phyloP scores from a whole-genome alignment of 2,888 invertebrate genomes.

The Trisateles emortualis region DNA sequence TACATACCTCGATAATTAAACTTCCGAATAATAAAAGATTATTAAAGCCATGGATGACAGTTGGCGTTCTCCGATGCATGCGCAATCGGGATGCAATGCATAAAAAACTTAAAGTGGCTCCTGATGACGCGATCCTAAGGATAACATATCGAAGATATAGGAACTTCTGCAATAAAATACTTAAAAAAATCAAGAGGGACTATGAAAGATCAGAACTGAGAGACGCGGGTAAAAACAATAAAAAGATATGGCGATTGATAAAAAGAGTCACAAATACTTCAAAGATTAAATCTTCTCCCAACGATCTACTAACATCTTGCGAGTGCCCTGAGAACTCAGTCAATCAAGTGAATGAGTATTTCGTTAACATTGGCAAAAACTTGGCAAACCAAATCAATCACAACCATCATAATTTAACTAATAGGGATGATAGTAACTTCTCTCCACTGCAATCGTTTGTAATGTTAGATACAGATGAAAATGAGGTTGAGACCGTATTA shows the following conservation, averaged over 20 bases:
- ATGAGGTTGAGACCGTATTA: background rate
- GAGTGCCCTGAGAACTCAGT: background rate
- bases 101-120: conserved; percentile 6
- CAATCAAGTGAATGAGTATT: background rate
- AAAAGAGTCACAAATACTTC: background rate
- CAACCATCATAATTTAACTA: too few relatives aligned
- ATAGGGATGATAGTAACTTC: background rate
- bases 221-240: too few relatives aligned
- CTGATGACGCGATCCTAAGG: conserved; percentile 4
- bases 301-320: background rate
- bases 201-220: background rate
- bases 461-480: background rate
- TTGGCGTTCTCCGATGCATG: conserved; percentile 34
- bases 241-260: background rate
- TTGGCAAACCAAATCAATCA: background rate
- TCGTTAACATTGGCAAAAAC: background rate
- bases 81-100: background rate
- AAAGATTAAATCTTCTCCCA: background rate
- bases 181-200: background rate
- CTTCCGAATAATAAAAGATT: background rate
- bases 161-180: conserved; percentile 19
- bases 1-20: background rate
- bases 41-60: background rate
- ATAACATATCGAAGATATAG: conserved; percentile 5
- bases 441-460: background rate